Conservation (phyloP, 2,888 invertebrate genomes). For the Agrochola lota region DNA sequence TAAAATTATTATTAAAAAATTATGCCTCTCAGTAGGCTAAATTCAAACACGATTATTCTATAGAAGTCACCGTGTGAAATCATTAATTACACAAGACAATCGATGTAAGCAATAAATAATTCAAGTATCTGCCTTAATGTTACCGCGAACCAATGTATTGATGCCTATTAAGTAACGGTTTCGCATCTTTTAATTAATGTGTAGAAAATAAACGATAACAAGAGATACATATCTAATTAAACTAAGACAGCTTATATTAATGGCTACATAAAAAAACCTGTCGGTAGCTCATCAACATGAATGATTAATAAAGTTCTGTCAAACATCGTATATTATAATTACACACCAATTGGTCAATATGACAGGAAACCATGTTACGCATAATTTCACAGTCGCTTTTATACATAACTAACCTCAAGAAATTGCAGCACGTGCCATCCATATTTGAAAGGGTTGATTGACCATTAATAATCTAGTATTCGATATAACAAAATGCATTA, state of each 20-base stretch:
- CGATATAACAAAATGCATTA: neutral
- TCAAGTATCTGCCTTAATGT: neutral
- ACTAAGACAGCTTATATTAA: constrained; percentile 45
- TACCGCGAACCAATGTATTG: neutral
- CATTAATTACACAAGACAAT: neutral
- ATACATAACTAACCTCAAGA: neutral
- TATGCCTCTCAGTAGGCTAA: neutral
- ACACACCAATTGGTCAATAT: constrained; percentile 39
- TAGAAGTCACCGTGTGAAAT: neutral
- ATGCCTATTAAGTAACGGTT: constrained; percentile 11
- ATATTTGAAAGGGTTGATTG: neutral
- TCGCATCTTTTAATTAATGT: constrained; percentile 33
- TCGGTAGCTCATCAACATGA: constrained; percentile 41
- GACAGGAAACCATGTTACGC: constrained; percentile 44
- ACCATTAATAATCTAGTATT: neutral
- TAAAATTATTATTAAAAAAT: neutral
- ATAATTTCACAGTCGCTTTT: constrained; percentile 31
- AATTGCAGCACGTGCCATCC: neutral
- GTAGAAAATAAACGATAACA: constrained; percentile 20
- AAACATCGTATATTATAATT: constrained; percentile 48
- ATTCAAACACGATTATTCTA: neutral
- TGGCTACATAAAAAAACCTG: constrained; percentile 49
- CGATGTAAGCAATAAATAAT: constrained; percentile 12
- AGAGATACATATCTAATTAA: constrained; percentile 45
- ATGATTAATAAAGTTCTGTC: constrained; percentile 42